Evolutionary conservation across 2,797 vertebrate genomes (phyloP).

Genomic region (Fistularia tabacaria): DNA sequence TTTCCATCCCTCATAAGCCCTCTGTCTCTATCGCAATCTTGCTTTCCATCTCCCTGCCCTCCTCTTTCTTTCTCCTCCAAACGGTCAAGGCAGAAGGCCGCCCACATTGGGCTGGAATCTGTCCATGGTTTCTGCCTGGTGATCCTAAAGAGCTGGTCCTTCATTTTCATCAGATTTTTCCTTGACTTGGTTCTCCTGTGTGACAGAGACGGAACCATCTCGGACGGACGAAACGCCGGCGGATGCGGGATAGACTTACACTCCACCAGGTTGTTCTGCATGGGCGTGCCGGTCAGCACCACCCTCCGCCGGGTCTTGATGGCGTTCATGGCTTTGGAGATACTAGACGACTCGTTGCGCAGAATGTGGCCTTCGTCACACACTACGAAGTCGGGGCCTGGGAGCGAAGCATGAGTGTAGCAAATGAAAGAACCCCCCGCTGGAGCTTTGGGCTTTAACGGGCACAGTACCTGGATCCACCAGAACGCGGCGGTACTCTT

Average conservation of each 20-base stretch:
- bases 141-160: too few relatives aligned
- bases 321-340: conserved; percentile 90
- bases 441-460: neutral
- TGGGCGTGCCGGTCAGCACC: conserved; percentile 91
- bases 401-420: neutral
- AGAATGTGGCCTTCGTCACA: conserved; percentile 96
- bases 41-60: too few relatives aligned
- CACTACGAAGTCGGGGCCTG: conserved; percentile 93
- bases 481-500: conserved; percentile 78
- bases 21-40: too few relatives aligned
- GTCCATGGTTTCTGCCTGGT: too few relatives aligned
- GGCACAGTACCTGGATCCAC: conserved; percentile 83
- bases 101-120: too few relatives aligned
- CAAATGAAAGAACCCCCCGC: too few relatives aligned
- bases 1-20: too few relatives aligned
- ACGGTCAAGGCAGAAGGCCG: too few relatives aligned
- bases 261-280: conserved; percentile 95
- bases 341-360: conserved; percentile 84
- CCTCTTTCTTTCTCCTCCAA: too few relatives aligned
- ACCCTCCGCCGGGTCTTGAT: conserved; percentile 88
- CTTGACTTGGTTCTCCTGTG: too few relatives aligned
- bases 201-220: too few relatives aligned
- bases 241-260: conserved; percentile 73
- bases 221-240: neutral
- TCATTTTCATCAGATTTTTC: too few relatives aligned